These are phyloP conservation scores for Neosilurus hyrtlii DNA, from an alignment of 2,797 vertebrate species.

Conservation along the genomic window DNA sequence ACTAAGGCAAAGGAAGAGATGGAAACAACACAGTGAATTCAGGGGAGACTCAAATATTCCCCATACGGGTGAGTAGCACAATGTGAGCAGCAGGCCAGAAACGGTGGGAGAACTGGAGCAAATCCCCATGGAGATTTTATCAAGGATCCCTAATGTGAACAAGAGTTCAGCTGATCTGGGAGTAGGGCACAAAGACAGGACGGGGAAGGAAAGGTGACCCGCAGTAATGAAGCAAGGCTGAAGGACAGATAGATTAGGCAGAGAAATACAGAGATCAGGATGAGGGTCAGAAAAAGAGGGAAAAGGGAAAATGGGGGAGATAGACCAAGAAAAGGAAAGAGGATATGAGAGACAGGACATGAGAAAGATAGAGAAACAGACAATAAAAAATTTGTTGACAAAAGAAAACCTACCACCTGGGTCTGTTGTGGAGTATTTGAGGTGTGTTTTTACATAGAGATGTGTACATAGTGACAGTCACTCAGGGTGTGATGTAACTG, in stretches of 20 bases:
- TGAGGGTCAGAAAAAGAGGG: slow-evolving; percentile 42
- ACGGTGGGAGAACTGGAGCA: slow-evolving; percentile 72
- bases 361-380: slow-evolving; percentile 33
- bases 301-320: slow-evolving; percentile 17
- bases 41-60: slow-evolving; percentile 63
- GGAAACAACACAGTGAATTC: slow-evolving; percentile 67
- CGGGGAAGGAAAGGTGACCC: slow-evolving; percentile 70
- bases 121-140: slow-evolving; percentile 75
- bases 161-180: slow-evolving; percentile 70
- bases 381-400: slow-evolving; percentile 57
- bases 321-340: slow-evolving; percentile 5
- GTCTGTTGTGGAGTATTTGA: slow-evolving; percentile 64
- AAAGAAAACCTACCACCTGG: slow-evolving; percentile 61
- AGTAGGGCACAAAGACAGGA: slow-evolving; percentile 60
- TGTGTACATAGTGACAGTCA: slow-evolving; percentile 70
- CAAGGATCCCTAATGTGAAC: slow-evolving; percentile 73
- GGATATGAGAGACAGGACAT: slow-evolving; percentile 35
- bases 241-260: slow-evolving; percentile 63
- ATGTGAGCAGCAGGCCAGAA: slow-evolving; percentile 69
- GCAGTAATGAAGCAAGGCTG: slow-evolving; percentile 67
- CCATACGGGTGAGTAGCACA: slow-evolving; percentile 66
- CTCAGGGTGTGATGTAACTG: slow-evolving; percentile 76
- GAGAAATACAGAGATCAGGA: slow-evolving; percentile 29
- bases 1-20: slow-evolving; percentile 63
- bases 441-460: slow-evolving; percentile 58